These are phyloP conservation scores for Siniperca chuatsi DNA, from an alignment of 2,113 vertebrate genomes.

Conservation along the genomic window DNA sequence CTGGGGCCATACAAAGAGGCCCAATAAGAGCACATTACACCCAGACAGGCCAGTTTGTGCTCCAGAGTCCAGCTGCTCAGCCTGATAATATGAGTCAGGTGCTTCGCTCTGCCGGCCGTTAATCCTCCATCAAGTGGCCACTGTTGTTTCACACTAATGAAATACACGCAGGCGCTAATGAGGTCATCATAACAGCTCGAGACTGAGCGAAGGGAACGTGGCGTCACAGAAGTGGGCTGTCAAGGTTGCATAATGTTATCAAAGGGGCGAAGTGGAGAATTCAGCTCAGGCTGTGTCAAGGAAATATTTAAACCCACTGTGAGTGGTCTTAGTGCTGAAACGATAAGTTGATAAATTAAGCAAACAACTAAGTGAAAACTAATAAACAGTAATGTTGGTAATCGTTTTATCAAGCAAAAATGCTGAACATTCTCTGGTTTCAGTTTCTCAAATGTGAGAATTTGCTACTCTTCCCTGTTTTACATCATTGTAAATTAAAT, in stretches of 20 bases:
- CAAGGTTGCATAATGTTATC: slow-evolving; percentile 40
- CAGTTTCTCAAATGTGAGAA: too few species aligned
- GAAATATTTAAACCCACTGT: slow-evolving; percentile 1
- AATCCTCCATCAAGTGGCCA: slow-evolving; percentile 58
- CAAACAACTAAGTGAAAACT: not conserved
- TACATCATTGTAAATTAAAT: too few species aligned
- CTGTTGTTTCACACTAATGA: slow-evolving; percentile 55
- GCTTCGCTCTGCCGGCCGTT: slow-evolving; percentile 25
- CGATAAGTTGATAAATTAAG: not conserved
- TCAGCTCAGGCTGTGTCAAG: not conserved
- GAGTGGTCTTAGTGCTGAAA: not conserved
- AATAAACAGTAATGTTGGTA: not conserved
- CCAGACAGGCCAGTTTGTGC: not conserved
- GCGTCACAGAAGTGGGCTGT: not conserved
- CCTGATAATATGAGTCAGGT: slow-evolving; percentile 61
- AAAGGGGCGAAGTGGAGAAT: not conserved
- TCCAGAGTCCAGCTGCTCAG: slow-evolving; percentile 41
- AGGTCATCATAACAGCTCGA: slow-evolving; percentile 27
- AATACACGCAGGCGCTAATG: slow-evolving; percentile 38
- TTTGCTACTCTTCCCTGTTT: too few species aligned
- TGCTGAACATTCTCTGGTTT: too few species aligned
- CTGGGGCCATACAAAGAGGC: not conserved
- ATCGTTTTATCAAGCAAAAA: not conserved
- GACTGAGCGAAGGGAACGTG: not conserved
- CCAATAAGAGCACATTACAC: not conserved